A percentile compares a stretch with the other conserved stretches of the same genome.
Conservation (phyloP, 2,888 invertebrate species). For the Polydrusus pterygomalis region DNA sequence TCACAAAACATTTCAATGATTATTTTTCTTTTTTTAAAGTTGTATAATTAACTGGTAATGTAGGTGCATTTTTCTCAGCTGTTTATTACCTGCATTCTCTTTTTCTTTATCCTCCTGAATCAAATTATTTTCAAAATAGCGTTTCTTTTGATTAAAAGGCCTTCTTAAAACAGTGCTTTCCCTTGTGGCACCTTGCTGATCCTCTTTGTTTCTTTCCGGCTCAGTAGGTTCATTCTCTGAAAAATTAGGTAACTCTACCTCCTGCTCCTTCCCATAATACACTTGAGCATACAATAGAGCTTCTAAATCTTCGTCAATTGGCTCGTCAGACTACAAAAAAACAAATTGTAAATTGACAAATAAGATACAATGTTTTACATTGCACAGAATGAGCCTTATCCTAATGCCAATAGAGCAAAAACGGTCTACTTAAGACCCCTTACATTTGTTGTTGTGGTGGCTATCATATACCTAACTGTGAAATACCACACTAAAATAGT, state of each 20-base stretch:
- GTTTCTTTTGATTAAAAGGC: neutral
- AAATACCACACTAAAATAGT: too few species aligned
- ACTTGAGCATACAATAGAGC: slow-evolving; percentile 68
- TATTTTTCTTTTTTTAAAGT: too few species aligned
- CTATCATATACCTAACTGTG: too few species aligned
- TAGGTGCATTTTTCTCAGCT: too few species aligned
- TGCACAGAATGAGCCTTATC: too few species aligned
- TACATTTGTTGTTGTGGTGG: too few species aligned
- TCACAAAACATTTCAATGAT: too few species aligned
- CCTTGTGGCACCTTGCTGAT: neutral
- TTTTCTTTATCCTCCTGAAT: neutral
- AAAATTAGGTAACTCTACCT: neutral
- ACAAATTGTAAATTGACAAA: neutral
- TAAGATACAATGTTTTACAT: too few species aligned
- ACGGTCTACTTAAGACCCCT: too few species aligned
- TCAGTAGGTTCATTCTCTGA: neutral
- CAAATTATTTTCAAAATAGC: slow-evolving; percentile 14
- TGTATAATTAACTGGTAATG: too few species aligned
- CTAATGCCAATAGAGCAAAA: too few species aligned
- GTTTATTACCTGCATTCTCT: neutral
- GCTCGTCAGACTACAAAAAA: slow-evolving; percentile 45
- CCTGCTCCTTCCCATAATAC: slow-evolving; percentile 60
- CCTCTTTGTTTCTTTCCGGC: neutral
- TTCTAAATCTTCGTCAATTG: slow-evolving; percentile 64
- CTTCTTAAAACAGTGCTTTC: neutral